These are phyloP conservation scores for Cryptomyrus ogoouensis DNA, from an alignment of 2,113 vertebrate species.

Conservation along the genomic window DNA sequence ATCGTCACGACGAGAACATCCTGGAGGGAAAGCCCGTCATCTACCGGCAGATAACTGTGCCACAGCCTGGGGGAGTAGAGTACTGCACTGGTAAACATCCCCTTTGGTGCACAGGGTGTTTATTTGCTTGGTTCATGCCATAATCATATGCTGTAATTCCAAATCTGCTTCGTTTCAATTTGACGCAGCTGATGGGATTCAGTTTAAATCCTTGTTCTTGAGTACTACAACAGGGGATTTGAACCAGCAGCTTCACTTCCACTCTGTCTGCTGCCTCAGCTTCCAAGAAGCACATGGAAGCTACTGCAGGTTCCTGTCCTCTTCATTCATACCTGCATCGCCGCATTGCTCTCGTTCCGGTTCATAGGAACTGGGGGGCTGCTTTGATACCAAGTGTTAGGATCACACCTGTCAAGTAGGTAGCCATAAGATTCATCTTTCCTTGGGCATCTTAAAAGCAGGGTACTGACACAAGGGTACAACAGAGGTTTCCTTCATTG, in stretches of 20 bases:
- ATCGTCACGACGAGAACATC: conserved; percentile 77
- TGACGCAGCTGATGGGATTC: background rate
- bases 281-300: background rate
- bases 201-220: background rate
- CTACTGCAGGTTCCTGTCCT: background rate
- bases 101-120: background rate
- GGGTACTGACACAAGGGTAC: background rate
- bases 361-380: background rate
- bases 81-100: conserved; percentile 67
- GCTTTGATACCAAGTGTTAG: background rate
- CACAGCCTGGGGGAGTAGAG: conserved; percentile 62
- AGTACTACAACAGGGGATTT: background rate
- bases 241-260: background rate
- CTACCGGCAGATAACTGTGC: conserved; percentile 70
- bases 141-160: background rate
- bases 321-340: background rate
- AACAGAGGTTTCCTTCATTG: background rate
- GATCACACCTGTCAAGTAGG: background rate
- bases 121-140: conserved; percentile 9
- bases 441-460: background rate
- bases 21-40: conserved; percentile 70
- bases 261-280: background rate
- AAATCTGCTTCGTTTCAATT: background rate
- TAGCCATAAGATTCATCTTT: background rate
- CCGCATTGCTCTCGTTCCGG: background rate